Base-by-base conservation (phyloP, 2,888 invertebrate genomes). In the Laothoe populi region DNA sequence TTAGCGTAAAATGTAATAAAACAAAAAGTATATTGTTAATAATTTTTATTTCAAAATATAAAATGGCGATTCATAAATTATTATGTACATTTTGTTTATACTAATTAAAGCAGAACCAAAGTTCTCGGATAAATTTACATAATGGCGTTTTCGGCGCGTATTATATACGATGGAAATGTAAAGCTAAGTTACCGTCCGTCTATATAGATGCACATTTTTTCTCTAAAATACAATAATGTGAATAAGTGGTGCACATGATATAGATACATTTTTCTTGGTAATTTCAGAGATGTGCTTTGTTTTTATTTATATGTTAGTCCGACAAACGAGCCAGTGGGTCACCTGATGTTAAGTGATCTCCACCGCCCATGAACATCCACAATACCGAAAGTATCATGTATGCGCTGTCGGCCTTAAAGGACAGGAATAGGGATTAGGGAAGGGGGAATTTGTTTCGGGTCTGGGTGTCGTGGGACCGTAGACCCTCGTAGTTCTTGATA, bases 51-150 rank as follows among this genome's bases (percentile, higher is more conserved):
- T 63, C 70, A 78, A 75, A 78, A 74, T 70, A 59, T 61, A 74
- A 78, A 83, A 82, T 78, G 77, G 78, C 80, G 75, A 75, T 77
- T 78, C 78, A 90, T 88, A 88, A 88, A 84, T 89, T 89, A 88
- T 77, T 90, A 91, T 90, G 79, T 91, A 91, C 90, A 90, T 72
- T 46, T 66, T 64, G 76, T 79, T 80, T 80, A 78, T 70, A 79
- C 87, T 90, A 90, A 86, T 90, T 90, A 90, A 90, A 91, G 88
- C 89, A 87, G 86, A 88, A 89, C 88, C 84, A 84, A 84, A 84
- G 84, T 87, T 82, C 84, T 78, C 78, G 62, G 60, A 78, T 81
- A 81, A 73, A 86, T 84, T 76, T 82, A 84, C 82, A 83, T 74
- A 72, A 72, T 69, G 66, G 71, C 71, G 70, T 61, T 66, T 66